phyloP scores from a whole-genome alignment of 2,797 vertebrate genomes.

The Tokudaia muenninki region DNA sequence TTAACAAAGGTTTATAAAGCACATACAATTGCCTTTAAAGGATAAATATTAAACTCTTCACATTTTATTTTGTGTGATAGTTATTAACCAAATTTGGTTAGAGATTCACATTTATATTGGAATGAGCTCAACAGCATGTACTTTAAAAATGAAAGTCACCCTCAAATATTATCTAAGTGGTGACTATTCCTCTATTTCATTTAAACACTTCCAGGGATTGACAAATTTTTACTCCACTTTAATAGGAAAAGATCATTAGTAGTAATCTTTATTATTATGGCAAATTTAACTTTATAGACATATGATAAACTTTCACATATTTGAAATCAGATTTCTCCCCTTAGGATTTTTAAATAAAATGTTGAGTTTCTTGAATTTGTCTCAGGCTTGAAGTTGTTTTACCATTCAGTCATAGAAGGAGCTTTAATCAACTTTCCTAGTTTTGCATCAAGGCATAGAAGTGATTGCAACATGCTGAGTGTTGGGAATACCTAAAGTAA shows the following conservation, averaged over 20 bases:
- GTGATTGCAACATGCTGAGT: background rate
- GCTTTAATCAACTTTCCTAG: background rate
- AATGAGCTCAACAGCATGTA: background rate
- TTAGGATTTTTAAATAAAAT: background rate
- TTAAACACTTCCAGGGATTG: background rate
- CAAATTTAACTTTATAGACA: background rate
- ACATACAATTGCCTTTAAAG: background rate
- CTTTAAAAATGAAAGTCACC: background rate
- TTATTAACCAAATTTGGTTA: background rate
- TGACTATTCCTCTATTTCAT: background rate
- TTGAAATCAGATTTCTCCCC: background rate
- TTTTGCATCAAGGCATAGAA: background rate
- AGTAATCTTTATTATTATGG: background rate
- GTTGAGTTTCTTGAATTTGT: background rate
- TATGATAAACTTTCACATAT: background rate
- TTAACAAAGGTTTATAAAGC: background rate
- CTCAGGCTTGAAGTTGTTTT: background rate
- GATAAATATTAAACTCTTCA: background rate
- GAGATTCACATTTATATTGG: background rate
- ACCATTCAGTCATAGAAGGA: background rate
- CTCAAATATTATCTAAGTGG: background rate
- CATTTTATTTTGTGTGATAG: background rate
- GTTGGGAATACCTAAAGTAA: background rate
- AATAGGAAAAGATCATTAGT: background rate
- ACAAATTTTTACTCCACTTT: background rate